Evolutionary conservation across 2,888 invertebrate species (phyloP).

Genomic region (Ligdia adustata): DNA sequence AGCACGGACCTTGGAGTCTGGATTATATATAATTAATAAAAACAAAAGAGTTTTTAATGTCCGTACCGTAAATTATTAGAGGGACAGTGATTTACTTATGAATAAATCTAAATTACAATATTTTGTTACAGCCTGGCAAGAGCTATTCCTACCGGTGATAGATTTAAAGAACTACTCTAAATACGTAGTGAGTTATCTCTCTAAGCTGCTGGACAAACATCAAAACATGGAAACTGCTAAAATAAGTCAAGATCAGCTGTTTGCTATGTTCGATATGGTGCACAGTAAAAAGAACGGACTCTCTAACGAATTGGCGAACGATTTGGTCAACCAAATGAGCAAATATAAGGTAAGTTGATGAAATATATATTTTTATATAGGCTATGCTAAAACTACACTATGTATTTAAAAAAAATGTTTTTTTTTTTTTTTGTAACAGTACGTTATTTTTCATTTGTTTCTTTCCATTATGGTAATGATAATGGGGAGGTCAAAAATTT

Average conservation of each 20-base stretch:
- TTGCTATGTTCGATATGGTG: constrained; percentile 85
- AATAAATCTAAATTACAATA: too few relatives aligned
- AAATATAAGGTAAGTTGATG: constrained; percentile 78
- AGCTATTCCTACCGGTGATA: constrained; percentile 88
- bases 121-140: constrained; percentile 86
- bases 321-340: constrained; percentile 79
- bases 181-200: constrained; percentile 86
- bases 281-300: constrained; percentile 83
- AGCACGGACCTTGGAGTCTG: too few relatives aligned
- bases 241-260: constrained; percentile 81
- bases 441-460: too few relatives aligned
- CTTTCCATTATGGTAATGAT: too few relatives aligned
- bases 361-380: constrained; percentile 43
- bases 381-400: too few relatives aligned
- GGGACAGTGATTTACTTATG: too few relatives aligned
- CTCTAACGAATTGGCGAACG: constrained; percentile 80
- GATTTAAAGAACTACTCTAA: constrained; percentile 88
- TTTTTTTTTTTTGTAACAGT: too few relatives aligned
- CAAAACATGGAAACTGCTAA: constrained; percentile 61
- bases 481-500: too few relatives aligned
- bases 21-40: too few relatives aligned
- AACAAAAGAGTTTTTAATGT: too few relatives aligned
- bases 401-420: too few relatives aligned
- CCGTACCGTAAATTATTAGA: too few relatives aligned
- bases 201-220: constrained; percentile 75